Evolutionary conservation across 2,888 invertebrate genomes (phyloP).

Genomic region (Sussaba pulchella): DNA sequence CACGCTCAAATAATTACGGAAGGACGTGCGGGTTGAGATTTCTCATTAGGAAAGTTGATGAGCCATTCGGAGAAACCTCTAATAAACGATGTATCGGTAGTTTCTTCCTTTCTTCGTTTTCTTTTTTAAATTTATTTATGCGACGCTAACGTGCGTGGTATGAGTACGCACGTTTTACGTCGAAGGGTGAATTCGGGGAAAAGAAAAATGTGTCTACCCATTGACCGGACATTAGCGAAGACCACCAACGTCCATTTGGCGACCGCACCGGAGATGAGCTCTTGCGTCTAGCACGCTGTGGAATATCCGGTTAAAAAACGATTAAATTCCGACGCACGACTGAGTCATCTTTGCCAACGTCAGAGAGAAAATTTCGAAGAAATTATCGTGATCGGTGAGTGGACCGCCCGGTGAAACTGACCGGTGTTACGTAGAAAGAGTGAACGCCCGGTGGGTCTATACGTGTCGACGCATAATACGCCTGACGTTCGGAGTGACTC

Average conservation of each 20-base stretch:
- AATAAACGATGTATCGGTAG: constrained; percentile 1
- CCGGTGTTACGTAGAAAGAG: not conserved
- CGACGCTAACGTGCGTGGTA: constrained; percentile 29
- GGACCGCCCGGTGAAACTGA: constrained; percentile 2
- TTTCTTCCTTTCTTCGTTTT: not conserved
- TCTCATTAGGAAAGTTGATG: constrained; percentile 19
- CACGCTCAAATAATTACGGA: constrained; percentile 35
- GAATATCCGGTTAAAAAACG: constrained; percentile 37
- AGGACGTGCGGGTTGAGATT: constrained; percentile 1
- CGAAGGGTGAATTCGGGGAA: not conserved
- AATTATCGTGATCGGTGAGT: constrained; percentile 22
- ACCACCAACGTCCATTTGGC: constrained; percentile 58
- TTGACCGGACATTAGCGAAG: constrained; percentile 6
- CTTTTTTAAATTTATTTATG: too few relatives aligned
- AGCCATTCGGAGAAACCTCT: constrained; percentile 38
- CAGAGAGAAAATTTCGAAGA: constrained; percentile 35
- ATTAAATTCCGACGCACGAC: constrained; percentile 51
- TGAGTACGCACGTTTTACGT: constrained; percentile 41
- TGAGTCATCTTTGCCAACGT: constrained; percentile 47
- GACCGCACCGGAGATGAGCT: constrained; percentile 31
- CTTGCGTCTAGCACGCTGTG: constrained; percentile 42
- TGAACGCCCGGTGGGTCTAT: not conserved
- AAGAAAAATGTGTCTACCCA: constrained; percentile 24
- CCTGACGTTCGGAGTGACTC: constrained; percentile 3
- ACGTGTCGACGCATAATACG: not conserved